Evolutionary conservation across 2,888 invertebrate genomes (phyloP), one percentile per base, ranked within the genome.

Genomic region (Lucinisca nassula): DNA sequence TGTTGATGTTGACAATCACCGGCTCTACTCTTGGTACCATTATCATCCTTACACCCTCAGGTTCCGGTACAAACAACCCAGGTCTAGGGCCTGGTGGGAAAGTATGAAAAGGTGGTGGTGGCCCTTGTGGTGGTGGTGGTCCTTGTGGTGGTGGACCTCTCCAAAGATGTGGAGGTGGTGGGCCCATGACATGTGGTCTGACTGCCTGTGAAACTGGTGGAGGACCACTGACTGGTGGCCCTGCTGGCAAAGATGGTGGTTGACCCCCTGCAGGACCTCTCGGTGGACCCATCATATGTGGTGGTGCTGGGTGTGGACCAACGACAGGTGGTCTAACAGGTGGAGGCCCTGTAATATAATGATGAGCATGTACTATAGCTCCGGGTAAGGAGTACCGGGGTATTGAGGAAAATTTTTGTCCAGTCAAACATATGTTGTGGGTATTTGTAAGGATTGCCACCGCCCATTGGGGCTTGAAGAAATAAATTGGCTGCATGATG

Each of bases 1-100:
- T 85, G 70, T 90, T 85, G 14, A 85, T 84, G 49, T 82, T 90
- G 37, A 90, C 87, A 21, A 90, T 88, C 24, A 90, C 85, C 6
- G 90, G 85, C 4, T 90, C 87, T 27, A 90, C 85, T 24, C 35
- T 80, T 24, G 49, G 74, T 67, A 67, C 67, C 67, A 67, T 35
- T 6, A 67, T 67, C 35, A 67, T 35, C 24, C 67, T 67, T 17
- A 67, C 67, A 1, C 67, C 67, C 6, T 35, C 67, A 32, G 32
- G 35, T 8, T 67, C 67, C 21, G 67, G 67, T 67, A 10, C 21
- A 67, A 67, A 67, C n/a, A 27, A 27, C 32, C 10, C 14, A 35
- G 67, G 67, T 35, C 67, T 67, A 17, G 67, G 67, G 14, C 67
- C 67, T 3, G 35, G 67, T 4, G 67, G 67, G 27, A 58, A 58